phyloP scores from a whole-genome alignment of 2,888 invertebrate species.

The Phrixothrix hirtus region DNA sequence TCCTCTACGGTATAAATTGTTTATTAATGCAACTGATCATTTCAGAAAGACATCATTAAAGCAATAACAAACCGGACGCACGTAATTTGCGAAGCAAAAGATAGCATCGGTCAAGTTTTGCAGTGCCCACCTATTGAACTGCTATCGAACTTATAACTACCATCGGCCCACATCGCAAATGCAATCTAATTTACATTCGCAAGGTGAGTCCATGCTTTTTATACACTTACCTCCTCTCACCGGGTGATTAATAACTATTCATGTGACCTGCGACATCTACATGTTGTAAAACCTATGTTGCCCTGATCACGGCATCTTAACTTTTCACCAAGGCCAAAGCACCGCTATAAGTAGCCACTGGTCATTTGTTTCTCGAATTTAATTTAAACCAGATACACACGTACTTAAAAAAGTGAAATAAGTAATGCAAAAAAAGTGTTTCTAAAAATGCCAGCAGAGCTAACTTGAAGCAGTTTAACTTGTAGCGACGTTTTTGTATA shows the following conservation, averaged over 20 bases:
- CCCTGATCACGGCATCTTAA: constrained; percentile 7
- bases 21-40: background rate
- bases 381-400: too few relatives aligned
- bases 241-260: constrained; percentile 18
- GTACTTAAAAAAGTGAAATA: too few relatives aligned
- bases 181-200: constrained; percentile 23
- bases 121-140: constrained; percentile 21
- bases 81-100: constrained; percentile 15
- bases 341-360: too few relatives aligned
- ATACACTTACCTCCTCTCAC: constrained; percentile 13
- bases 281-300: constrained; percentile 10
- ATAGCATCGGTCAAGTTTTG: constrained; percentile 13
- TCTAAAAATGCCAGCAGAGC: background rate
- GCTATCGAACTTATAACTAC: constrained; percentile 19
- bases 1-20: background rate
- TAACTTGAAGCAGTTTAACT: constrained; percentile 5
- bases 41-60: constrained; percentile 15
- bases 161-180: constrained; percentile 14
- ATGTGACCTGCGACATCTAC: constrained; percentile 17
- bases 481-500: constrained; percentile 14
- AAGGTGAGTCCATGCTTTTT: constrained; percentile 14
- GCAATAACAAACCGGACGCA: constrained; percentile 20
- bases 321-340: too few relatives aligned
- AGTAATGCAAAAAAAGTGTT: too few relatives aligned
- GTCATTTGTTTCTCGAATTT: too few relatives aligned